These are phyloP conservation scores for Octonoba sinensis DNA, from an alignment of 2,888 invertebrate species.

Conservation along the genomic window DNA sequence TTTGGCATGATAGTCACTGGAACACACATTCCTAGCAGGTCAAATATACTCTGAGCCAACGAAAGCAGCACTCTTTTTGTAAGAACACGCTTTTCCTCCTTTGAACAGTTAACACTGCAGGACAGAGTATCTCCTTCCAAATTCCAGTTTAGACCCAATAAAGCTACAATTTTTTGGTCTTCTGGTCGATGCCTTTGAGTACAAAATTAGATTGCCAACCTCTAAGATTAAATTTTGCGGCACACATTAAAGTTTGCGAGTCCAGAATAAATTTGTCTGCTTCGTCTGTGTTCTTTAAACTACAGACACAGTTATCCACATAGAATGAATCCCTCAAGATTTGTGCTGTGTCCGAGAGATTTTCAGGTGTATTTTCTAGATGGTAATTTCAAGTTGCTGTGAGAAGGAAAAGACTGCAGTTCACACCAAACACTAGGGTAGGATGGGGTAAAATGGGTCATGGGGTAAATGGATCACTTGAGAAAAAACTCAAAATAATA, in stretches of 20 bases:
- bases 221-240: slow-evolving; percentile 4
- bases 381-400: slow-evolving; percentile 6
- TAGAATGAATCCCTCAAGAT: slow-evolving; percentile 14
- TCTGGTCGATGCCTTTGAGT: neutral
- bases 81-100: neutral
- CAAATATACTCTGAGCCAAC: slow-evolving; percentile 5
- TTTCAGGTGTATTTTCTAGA: neutral
- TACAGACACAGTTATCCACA: slow-evolving; percentile 23
- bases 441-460: no score
- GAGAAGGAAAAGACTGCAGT: slow-evolving; percentile 7
- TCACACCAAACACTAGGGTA: slow-evolving; percentile 2
- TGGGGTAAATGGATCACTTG: no score
- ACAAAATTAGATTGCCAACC: slow-evolving; percentile 8
- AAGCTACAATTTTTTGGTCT: neutral
- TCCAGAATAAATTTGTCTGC: slow-evolving; percentile 5
- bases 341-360: slow-evolving; percentile 5
- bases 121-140: neutral
- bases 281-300: neutral
- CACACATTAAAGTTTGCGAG: neutral
- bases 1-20: slow-evolving; percentile 12
- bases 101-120: neutral
- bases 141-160: slow-evolving; percentile 15
- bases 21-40: neutral
- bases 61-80: neutral
- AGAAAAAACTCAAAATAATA: no score